Percentiles rank a stretch among this genome's conserved stretches.
Evolutionary conservation across 37 sponge, comb jelly and placozoan genomes (phyloP).

Genomic region (Agelas oroides): DNA sequence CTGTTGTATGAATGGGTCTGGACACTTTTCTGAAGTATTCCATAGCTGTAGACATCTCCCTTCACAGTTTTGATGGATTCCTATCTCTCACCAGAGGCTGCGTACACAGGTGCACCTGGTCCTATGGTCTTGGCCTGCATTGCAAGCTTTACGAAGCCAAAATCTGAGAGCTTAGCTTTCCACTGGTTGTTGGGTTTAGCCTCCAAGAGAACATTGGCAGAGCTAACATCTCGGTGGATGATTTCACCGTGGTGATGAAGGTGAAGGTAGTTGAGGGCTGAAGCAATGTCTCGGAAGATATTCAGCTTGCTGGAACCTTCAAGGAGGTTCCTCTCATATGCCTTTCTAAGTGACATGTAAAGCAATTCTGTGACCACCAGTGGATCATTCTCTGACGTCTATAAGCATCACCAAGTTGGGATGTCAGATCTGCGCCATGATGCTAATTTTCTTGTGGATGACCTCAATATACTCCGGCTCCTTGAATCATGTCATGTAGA

Average conservation of each 20-base stretch:
- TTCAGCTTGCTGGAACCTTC: not conserved
- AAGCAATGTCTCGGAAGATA: constrained; percentile 49
- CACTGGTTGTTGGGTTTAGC: too few species aligned
- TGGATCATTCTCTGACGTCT: constrained; percentile 47
- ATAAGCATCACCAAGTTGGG: constrained; percentile 77
- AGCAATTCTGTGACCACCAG: constrained; percentile 72
- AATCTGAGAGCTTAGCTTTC: too few species aligned
- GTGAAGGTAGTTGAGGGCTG: too few species aligned
- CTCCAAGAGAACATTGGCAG: too few species aligned
- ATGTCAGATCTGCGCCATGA: constrained; percentile 53
- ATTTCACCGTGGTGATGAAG: constrained; percentile 33
- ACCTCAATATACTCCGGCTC: not conserved
- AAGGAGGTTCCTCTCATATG: constrained; percentile 35
- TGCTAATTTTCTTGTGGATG: constrained; percentile 58
- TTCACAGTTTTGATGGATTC: too few species aligned
- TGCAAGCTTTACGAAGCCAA: too few species aligned
- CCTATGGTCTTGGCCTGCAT: too few species aligned
- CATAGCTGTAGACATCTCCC: too few species aligned
- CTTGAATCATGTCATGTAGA: constrained; percentile 32
- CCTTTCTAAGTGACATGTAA: constrained; percentile 59
- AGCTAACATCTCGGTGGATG: too few species aligned
- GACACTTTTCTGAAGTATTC: constrained; percentile 93
- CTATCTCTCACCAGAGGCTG: too few species aligned
- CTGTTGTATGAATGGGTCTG: constrained; percentile 98
- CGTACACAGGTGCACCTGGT: too few species aligned